Evolutionary conservation across 2,888 invertebrate species (phyloP).

Genomic region (Hoplodrina ambigua): DNA sequence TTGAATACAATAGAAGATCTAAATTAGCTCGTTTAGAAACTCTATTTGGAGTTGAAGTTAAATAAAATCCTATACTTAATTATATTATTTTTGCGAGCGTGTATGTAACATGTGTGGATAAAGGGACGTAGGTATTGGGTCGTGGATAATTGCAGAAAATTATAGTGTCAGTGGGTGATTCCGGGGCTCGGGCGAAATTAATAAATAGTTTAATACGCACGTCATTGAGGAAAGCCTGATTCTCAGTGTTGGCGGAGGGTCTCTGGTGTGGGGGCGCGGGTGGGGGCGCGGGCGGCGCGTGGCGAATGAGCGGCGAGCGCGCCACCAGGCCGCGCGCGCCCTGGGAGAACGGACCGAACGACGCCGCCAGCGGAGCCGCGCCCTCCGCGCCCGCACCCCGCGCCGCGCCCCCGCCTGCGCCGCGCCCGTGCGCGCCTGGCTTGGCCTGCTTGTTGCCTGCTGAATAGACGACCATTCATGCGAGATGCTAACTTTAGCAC

Average conservation of each 20-base stretch:
- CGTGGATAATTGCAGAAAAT: background rate
- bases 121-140: no score
- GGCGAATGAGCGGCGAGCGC: slow-evolving; percentile 96
- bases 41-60: no score
- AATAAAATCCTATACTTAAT: no score
- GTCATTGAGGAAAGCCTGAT: slow-evolving; percentile 98
- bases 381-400: slow-evolving; percentile 29
- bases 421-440: slow-evolving; percentile 37
- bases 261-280: slow-evolving; percentile 92
- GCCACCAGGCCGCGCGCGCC: slow-evolving; percentile 96
- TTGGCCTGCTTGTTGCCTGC: slow-evolving; percentile 73
- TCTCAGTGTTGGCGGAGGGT: slow-evolving; percentile 95
- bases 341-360: slow-evolving; percentile 88
- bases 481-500: background rate
- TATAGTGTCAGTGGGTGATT: background rate
- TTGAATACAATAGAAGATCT: no score
- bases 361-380: slow-evolving; percentile 65
- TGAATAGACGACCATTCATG: background rate
- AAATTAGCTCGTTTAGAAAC: no score
- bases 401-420: slow-evolving; percentile 29
- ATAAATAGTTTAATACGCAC: slow-evolving; percentile 83
- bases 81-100: no score
- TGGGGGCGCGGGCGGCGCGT: slow-evolving; percentile 92
- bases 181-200: no score
- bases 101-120: no score